Evolutionary conservation across 2,113 vertebrate species (phyloP).

Genomic region (Gracilinanus agilis): DNA sequence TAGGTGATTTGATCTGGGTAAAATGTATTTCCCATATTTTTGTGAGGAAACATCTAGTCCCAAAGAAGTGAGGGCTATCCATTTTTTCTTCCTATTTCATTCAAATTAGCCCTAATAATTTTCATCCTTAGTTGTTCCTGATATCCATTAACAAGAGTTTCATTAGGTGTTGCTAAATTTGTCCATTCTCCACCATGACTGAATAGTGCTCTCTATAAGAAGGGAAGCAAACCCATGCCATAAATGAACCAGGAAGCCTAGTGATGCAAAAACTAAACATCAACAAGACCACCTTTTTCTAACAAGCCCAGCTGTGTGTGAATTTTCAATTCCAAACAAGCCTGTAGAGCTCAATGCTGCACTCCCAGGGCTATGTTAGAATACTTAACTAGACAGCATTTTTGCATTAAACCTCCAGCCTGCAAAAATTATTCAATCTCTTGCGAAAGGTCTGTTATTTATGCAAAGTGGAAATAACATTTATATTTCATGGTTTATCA

Average conservation of each 20-base stretch:
- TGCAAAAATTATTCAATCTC: slow-evolving; percentile 34
- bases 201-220: slow-evolving; percentile 9
- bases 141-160: too few species aligned
- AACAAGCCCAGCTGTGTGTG: slow-evolving; percentile 29
- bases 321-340: slow-evolving; percentile 49
- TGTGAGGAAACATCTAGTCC: neutral
- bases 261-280: slow-evolving; percentile 21
- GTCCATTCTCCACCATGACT: neutral
- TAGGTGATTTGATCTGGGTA: too few species aligned
- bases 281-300: slow-evolving; percentile 38
- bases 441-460: slow-evolving; percentile 48
- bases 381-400: slow-evolving; percentile 20
- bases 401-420: slow-evolving; percentile 31
- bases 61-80: neutral
- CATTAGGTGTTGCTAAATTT: slow-evolving; percentile 31
- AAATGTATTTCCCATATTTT: neutral
- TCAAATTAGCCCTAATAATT: neutral
- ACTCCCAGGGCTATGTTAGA: slow-evolving; percentile 30
- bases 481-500: slow-evolving; percentile 51
- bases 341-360: slow-evolving; percentile 36
- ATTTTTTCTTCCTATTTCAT: neutral
- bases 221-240: neutral
- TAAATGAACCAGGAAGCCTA: slow-evolving; percentile 26
- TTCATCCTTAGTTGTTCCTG: neutral
- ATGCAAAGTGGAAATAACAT: slow-evolving; percentile 47